Evolutionary conservation across 2,113 vertebrate species (phyloP), one percentile per base, ranked within the genome.

Genomic region (Antechinus flavipes): DNA sequence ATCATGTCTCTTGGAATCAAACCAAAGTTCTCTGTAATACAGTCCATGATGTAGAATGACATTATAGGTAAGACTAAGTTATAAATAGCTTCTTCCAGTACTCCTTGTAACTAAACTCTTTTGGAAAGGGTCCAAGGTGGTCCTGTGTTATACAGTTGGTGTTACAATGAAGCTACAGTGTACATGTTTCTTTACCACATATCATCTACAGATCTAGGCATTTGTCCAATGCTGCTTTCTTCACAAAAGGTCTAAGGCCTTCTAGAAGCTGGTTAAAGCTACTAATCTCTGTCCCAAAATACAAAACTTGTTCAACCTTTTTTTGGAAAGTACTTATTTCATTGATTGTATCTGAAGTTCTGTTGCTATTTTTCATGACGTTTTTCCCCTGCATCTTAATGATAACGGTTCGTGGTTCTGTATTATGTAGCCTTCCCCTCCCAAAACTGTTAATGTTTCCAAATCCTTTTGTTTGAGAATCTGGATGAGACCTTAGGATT

Each of bases 391-490:
- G 52, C 61, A 16, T 26, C 30, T 53, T 76, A 55, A 94, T 90
- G n/a, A 1, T 24, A 50, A 9, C 42, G 54, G 91, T 61, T 84
- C 14, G 25, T 56, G 30, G 46, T 92, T 22, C 90, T 93, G 94
- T 91, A 1, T 55, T 92, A 30, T 94, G 90, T 96, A 97, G 96
- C 97, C 97, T 89, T 96, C 30, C 92, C 91, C 96, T 11, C 11
- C 91, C 7, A 84, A 93, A 97, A 94, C 92, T 50, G 4, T 35
- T 94, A 50, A 84, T 1, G 9, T 50, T 93, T 90, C 95, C 16
- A 10, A 10, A 89, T 19, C 26, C 6, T 92, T 89, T 91, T n/a
- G 35, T 84, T 94, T 91, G 84, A 95, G 54, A 2, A 84, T 23
- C 53, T 26, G 16, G 92, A 3, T 11, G 6, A 94, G 92, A 35